phyloP scores from a whole-genome alignment of 2,888 invertebrate genomes.

The Priapulus caudatus region DNA sequence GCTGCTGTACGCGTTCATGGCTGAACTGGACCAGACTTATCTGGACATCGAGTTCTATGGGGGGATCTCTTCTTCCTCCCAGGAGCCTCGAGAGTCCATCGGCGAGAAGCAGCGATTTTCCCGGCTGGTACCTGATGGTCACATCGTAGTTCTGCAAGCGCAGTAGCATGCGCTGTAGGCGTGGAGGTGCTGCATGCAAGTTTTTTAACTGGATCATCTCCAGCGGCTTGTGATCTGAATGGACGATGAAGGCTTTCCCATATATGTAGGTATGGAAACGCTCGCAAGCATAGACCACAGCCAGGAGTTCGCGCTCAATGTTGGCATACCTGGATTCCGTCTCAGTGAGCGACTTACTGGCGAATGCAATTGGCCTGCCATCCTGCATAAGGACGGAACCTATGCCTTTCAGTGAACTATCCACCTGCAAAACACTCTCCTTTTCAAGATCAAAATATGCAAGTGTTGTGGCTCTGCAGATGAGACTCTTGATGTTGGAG shows the following conservation, averaged over 20 bases:
- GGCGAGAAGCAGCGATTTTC: constrained; percentile 16
- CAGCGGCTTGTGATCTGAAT: constrained; percentile 25
- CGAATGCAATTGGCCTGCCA: too few relatives aligned
- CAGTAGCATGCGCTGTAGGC: constrained; percentile 17
- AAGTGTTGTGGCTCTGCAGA: too few relatives aligned
- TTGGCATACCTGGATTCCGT: constrained; percentile 23
- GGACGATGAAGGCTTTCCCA: constrained; percentile 18
- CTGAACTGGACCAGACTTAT: too few relatives aligned
- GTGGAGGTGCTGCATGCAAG: constrained; percentile 15
- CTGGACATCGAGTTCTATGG: too few relatives aligned
- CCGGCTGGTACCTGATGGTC: constrained; percentile 14
- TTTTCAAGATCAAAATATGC: too few relatives aligned
- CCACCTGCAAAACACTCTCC: too few relatives aligned
- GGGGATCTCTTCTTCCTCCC: too few relatives aligned
- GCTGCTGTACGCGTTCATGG: too few relatives aligned
- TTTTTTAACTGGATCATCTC: constrained; percentile 10
- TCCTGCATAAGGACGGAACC: too few relatives aligned
- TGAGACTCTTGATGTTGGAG: too few relatives aligned
- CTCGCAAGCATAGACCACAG: constrained; percentile 20
- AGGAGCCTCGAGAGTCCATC: constrained; percentile 17
- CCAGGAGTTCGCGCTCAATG: too few relatives aligned
- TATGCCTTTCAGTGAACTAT: too few relatives aligned
- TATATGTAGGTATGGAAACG: constrained; percentile 22
- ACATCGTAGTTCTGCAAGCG: constrained; percentile 18
- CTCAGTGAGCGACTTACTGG: constrained; percentile 20